Base-by-base conservation (phyloP, 1,140 invertebrate species). In the Lerema accius region DNA sequence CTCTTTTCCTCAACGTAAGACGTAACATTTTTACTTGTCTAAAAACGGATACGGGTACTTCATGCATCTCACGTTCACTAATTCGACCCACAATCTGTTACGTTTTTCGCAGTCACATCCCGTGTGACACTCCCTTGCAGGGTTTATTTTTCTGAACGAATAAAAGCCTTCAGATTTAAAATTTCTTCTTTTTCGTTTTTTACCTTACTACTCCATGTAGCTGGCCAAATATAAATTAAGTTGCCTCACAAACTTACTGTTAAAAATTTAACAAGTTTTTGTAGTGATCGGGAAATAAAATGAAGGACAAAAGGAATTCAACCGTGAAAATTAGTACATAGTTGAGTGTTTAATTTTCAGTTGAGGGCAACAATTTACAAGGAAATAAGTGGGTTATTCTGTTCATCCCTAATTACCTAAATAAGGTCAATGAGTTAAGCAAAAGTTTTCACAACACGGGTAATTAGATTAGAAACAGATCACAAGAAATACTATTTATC, bases 361-460 rank as follows among this genome's bases (percentile, higher is more conserved):
- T 37, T 37, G 28, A 37, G 35, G 35, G 16, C 10, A 51, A 51
- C 14, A 39, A 51, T 51, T 51, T 51, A 15, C 28, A 37, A 19
- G 26, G 16, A 51, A 17, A 39, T 51, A 37, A 16, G 35, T 19
- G 28, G 15, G 37, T 51, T 51, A 51, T 51, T 51, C 32, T 39
- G 14, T 39, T 35, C 37, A 17, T 32, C 28, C 49, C 32, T n/a
- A n/a, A n/a, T n/a, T n/a, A n/a, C n/a, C n/a, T n/a, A 51, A 48
- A 37, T 51, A 51, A 19, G 32, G 49, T 19, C n/a, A 50, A 37
- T 19, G 19, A 23, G 19, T 3, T 23, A 5, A 23, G 19, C 2
- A 23, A 23, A 23, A 23, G 19, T 23, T 39, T 39, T 1, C 9
- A 4, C 11, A 42, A 42, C 39, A 15, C 11, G 11, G 11, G 15